Percentiles rank a stretch among this genome's conserved stretches.
Conservation (phyloP, 2,888 invertebrate genomes). For the Eristalinus sepulchralis region DNA sequence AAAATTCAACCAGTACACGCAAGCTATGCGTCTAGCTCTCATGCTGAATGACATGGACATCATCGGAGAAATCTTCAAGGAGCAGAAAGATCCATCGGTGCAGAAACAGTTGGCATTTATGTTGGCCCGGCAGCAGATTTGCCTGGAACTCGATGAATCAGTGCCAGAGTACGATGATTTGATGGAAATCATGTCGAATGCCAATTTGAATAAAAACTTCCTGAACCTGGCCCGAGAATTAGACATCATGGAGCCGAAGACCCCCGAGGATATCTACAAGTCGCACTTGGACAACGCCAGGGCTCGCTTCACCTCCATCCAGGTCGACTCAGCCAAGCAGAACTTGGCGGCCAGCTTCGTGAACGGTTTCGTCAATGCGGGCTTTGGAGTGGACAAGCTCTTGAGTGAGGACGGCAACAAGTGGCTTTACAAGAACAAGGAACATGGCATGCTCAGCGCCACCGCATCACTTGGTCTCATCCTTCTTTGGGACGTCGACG, state of each 20-base stretch:
- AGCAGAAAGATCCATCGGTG: conserved; percentile 89
- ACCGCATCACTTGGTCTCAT: conserved; percentile 98
- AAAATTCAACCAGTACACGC: conserved; percentile 93
- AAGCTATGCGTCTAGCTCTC: conserved; percentile 94
- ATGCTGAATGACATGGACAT: conserved; percentile 91
- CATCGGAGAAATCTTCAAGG: conserved; percentile 91
- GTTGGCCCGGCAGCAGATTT: conserved; percentile 96
- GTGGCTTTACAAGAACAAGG: conserved; percentile 98
- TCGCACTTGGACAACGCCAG: conserved; percentile 95
- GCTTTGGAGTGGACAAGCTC: conserved; percentile 97
- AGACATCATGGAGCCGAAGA: conserved; percentile 99
- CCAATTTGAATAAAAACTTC: conserved; percentile 96
- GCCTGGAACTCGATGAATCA: conserved; percentile 88
- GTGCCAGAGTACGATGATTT: conserved; percentile 87
- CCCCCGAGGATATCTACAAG: conserved; percentile 99
- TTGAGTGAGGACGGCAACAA: conserved; percentile 91
- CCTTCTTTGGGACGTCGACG: conserved; percentile 99
- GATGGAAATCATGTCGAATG: conserved; percentile 95
- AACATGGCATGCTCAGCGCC: conserved; percentile 98
- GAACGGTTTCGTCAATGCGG: conserved; percentile 99
- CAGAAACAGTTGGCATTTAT: conserved; percentile 98
- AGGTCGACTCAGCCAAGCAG: conserved; percentile 96
- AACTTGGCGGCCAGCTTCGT: conserved; percentile 99
- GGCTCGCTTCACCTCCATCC: conserved; percentile 87
- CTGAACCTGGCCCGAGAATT: conserved; percentile 96